Percentiles rank a stretch among this genome's conserved stretches.
These are phyloP conservation scores for Crocodylus rhombifer DNA, from an alignment of 2,797 vertebrate genomes.

Conservation along the genomic window DNA sequence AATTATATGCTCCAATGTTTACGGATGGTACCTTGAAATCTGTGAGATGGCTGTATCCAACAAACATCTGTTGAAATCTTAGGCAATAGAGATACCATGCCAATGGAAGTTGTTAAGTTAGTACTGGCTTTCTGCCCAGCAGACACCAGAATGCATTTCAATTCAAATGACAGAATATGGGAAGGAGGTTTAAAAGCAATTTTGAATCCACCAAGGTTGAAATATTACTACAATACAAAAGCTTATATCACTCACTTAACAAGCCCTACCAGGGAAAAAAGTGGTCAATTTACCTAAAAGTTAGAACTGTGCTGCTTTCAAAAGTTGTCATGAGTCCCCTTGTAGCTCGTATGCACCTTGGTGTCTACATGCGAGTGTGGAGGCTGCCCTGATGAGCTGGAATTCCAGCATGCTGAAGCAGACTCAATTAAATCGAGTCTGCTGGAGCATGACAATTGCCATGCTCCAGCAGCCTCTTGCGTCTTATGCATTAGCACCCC, in stretches of 20 bases:
- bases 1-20: not conserved
- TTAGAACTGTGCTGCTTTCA: not conserved
- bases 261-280: slow-evolving; percentile 22
- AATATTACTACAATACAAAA: slow-evolving; percentile 38
- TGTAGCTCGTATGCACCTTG: too few relatives aligned
- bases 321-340: not conserved
- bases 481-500: too few relatives aligned
- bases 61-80: slow-evolving; percentile 30
- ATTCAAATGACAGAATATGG: slow-evolving; percentile 56
- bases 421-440: too few relatives aligned
- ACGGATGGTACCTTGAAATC: slow-evolving; percentile 24
- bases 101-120: slow-evolving; percentile 48
- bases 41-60: slow-evolving; percentile 26
- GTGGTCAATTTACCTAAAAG: not conserved
- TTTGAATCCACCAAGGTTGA: slow-evolving; percentile 55
- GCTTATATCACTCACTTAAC: slow-evolving; percentile 20
- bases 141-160: slow-evolving; percentile 59
- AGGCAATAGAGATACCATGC: slow-evolving; percentile 43
- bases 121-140: slow-evolving; percentile 63
- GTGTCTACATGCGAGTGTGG: too few relatives aligned
- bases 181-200: slow-evolving; percentile 51
- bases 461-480: too few relatives aligned
- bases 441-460: too few relatives aligned
- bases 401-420: too few relatives aligned
- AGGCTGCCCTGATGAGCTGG: too few relatives aligned